phyloP scores from a whole-genome alignment of 2,888 invertebrate genomes.

The Taenaris catops region DNA sequence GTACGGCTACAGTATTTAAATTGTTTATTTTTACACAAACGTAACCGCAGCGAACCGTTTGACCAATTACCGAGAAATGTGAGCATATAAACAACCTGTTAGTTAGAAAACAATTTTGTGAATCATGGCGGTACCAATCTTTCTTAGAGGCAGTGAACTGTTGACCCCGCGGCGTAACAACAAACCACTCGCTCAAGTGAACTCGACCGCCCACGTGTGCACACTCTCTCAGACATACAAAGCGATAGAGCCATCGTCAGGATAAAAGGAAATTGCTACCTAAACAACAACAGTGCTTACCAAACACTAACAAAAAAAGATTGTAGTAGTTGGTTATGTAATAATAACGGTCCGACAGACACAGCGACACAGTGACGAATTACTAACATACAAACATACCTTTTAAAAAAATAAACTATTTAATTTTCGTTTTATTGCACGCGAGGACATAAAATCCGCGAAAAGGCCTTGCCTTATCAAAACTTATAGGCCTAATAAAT shows the following conservation, averaged over 20 bases:
- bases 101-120: slow-evolving; percentile 49
- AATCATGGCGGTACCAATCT: slow-evolving; percentile 52
- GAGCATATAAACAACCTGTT: slow-evolving; percentile 50
- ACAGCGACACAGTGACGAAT: no score
- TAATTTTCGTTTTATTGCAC: no score
- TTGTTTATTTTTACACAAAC: slow-evolving; percentile 27
- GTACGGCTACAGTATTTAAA: slow-evolving; percentile 18
- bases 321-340: no score
- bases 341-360: no score
- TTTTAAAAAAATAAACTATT: no score
- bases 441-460: no score
- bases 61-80: slow-evolving; percentile 49
- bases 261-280: slow-evolving; percentile 4
- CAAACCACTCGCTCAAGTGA: slow-evolving; percentile 50
- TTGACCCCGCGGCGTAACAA: slow-evolving; percentile 55
- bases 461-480: no score
- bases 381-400: no score
- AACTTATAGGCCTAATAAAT: no score
- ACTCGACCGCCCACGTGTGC: slow-evolving; percentile 68
- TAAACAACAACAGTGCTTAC: neutral
- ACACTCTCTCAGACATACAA: slow-evolving; percentile 28
- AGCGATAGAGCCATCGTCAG: slow-evolving; percentile 14
- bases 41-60: slow-evolving; percentile 32
- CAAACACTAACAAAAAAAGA: no score
- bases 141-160: slow-evolving; percentile 36